Percentiles rank a stretch among this genome's conserved stretches.
Conservation (phyloP, 2,888 invertebrate genomes). For the Diloba caeruleocephala region DNA sequence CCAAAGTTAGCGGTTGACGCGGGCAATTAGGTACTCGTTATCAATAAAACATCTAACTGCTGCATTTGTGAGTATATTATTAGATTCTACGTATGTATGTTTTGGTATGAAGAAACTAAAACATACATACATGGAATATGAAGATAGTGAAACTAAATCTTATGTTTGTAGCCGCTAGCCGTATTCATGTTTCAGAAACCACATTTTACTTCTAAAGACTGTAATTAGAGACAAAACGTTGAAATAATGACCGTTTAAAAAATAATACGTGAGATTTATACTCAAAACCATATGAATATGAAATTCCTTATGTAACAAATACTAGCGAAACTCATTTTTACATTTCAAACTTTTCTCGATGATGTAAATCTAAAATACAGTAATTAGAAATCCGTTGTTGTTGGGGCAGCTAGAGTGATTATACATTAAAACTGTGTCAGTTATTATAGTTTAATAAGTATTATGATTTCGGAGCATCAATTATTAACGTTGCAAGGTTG, state of each 20-base stretch:
- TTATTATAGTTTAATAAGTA: slow-evolving; percentile 21
- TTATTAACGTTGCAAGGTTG: slow-evolving; percentile 8
- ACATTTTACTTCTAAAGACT: slow-evolving; percentile 11
- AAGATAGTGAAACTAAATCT: too few species aligned
- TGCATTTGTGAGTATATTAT: not conserved
- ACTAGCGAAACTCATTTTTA: slow-evolving; percentile 26
- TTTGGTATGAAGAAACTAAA: too few species aligned
- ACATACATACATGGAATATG: too few species aligned
- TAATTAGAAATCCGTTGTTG: slow-evolving; percentile 26
- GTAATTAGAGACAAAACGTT: slow-evolving; percentile 30
- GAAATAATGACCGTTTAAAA: slow-evolving; percentile 35
- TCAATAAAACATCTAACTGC: slow-evolving; percentile 20
- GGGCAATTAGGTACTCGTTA: slow-evolving; percentile 20
- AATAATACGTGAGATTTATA: slow-evolving; percentile 22
- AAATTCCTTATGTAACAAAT: slow-evolving; percentile 34
- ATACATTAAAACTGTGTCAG: slow-evolving; percentile 19
- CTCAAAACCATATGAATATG: slow-evolving; percentile 17
- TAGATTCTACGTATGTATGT: slow-evolving; percentile 7
- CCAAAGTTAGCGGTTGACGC: slow-evolving; percentile 44
- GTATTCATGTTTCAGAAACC: slow-evolving; percentile 21
- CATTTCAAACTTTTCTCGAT: slow-evolving; percentile 25
- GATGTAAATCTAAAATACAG: slow-evolving; percentile 27
- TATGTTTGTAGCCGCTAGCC: not conserved
- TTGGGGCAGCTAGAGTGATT: slow-evolving; percentile 16
- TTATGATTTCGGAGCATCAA: slow-evolving; percentile 7